Evolutionary conservation across 2,888 invertebrate species (phyloP).

Genomic region (Nomada flava): DNA sequence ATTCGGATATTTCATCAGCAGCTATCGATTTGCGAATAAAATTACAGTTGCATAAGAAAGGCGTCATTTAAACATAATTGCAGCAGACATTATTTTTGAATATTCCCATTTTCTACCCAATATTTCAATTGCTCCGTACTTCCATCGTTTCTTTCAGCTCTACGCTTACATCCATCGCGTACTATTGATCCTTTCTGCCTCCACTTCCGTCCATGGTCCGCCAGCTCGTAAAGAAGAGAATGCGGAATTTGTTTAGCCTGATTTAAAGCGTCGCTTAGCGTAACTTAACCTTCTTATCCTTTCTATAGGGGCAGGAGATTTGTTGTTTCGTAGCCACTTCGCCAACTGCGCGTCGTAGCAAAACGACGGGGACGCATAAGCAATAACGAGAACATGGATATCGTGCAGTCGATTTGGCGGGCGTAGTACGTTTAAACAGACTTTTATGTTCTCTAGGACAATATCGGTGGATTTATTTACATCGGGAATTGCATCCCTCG

Average conservation of each 20-base stretch:
- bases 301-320: conserved; percentile 22
- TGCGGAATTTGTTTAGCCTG: conserved; percentile 48
- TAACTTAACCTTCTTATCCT: conserved; percentile 34
- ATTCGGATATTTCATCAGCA: too few relatives aligned
- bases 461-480: conserved; percentile 57
- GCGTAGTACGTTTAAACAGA: conserved; percentile 51
- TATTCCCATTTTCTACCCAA: not conserved
- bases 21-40: too few relatives aligned
- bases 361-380: conserved; percentile 34
- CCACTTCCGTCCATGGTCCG: conserved; percentile 5
- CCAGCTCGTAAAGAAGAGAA: conserved; percentile 35
- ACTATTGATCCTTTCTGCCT: not conserved
- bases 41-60: too few relatives aligned
- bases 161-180: not conserved
- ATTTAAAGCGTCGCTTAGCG: conserved; percentile 47
- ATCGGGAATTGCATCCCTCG: conserved; percentile 43
- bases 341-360: conserved; percentile 4
- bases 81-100: too few relatives aligned
- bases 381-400: conserved; percentile 51
- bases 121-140: not conserved
- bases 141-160: not conserved
- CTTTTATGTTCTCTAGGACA: conserved; percentile 53
- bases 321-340: conserved; percentile 23
- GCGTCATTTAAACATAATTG: too few relatives aligned
- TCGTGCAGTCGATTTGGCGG: conserved; percentile 57